Conservation (phyloP, 2,888 invertebrate species). For the Dichetophora obliterata region DNA sequence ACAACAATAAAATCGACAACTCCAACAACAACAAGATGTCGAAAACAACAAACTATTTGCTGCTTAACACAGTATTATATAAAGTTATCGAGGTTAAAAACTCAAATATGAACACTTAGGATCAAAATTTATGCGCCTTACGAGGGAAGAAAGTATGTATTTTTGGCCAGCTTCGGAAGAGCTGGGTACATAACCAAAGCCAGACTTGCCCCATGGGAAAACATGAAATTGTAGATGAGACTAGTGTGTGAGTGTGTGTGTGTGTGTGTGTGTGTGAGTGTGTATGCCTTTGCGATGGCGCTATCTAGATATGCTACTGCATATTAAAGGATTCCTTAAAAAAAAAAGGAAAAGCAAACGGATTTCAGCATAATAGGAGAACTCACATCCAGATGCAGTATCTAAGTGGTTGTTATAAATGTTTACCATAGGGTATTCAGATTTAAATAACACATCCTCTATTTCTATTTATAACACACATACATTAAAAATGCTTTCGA, state of each 20-base stretch:
- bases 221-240: not conserved
- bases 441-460: not conserved
- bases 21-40: constrained; percentile 14
- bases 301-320: too few species aligned
- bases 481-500: not conserved
- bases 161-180: not conserved
- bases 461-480: not conserved
- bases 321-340: too few species aligned
- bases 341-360: too few species aligned
- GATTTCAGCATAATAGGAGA: too few species aligned
- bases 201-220: not conserved
- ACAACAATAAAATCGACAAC: not conserved
- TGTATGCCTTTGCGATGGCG: not conserved
- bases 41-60: constrained; percentile 10
- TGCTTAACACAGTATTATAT: constrained; percentile 4
- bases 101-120: constrained; percentile 18
- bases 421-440: not conserved
- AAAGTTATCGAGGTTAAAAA: constrained; percentile 34
- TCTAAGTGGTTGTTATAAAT: not conserved
- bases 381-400: too few species aligned
- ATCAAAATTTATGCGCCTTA: constrained; percentile 13
- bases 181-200: not conserved
- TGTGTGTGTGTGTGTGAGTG: not conserved
- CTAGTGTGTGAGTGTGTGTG: not conserved
- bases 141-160: not conserved